Base-by-base conservation (phyloP, 2,888 invertebrate genomes). In the Aspidiotus destructor region DNA sequence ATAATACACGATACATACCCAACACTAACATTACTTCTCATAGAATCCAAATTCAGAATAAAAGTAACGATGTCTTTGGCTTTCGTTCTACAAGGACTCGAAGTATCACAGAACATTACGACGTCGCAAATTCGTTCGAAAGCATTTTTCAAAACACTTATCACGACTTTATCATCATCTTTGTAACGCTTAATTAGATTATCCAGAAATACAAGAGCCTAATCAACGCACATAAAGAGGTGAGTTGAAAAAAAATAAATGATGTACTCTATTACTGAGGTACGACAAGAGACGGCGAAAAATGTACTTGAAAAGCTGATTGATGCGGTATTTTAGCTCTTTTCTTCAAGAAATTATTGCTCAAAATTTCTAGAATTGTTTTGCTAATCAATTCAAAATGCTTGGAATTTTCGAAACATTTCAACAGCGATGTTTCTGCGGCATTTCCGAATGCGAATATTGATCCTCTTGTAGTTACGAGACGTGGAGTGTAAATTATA, bases 31-130 rank as follows among this genome's bases (percentile, higher is more conserved):
- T 65, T 58, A 44, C 60, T 65, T 41, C 65, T 42, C 44, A 65
- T 13, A 17, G 58, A 17, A 58, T 65, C 42, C 57, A 65, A 44
- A 52, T 67, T 52, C 28, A 69, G 17, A 17, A 62, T 69, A 41
- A 69, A 62, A n/a, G 69, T 70, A 10, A 75, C 52, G 41, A 75
- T 69, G 52, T 74, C 73, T 64, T 72, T 71, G 1, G 73, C 70
- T 54, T 73, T 70, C 61, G 72, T 72, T 71, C 72, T 73, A 54
- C 73, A 74, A 17, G 72, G 68, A 60, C 73, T 72, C 8, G 64
- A 69, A 41, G 72, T 71, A 61, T 76, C 76, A 44, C 74, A 73
- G 70, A 75, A 76, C 74, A 76, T 76, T 10, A 74, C 62, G 40
- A 74, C 73, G 64, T 76, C 75, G 57, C 74, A 75, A 11, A 76